phyloP scores from a whole-genome alignment of 1,140 invertebrate species.

The Drosophila miranda region DNA sequence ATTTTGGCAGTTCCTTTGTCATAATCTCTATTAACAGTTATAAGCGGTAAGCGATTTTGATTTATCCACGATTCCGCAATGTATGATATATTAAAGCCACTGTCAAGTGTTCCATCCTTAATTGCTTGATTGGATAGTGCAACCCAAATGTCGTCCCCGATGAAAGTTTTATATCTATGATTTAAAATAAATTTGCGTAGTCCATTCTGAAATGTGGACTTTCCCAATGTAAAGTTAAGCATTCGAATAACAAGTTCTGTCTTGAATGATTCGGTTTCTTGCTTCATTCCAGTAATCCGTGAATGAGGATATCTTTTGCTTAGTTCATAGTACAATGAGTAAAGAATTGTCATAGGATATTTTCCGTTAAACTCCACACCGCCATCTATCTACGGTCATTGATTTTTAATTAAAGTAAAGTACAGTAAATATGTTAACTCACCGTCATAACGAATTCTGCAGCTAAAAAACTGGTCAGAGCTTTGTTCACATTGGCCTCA shows the following conservation, averaged over 20 bases:
- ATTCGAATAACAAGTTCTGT: slow-evolving; percentile 96
- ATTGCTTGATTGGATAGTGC: slow-evolving; percentile 87
- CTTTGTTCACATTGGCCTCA: slow-evolving; percentile 88
- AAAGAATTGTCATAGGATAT: slow-evolving; percentile 89
- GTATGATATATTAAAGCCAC: slow-evolving; percentile 85
- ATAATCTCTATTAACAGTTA: slow-evolving; percentile 89
- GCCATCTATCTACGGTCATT: slow-evolving; percentile 84
- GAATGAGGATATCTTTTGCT: slow-evolving; percentile 88
- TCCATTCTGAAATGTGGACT: slow-evolving; percentile 89
- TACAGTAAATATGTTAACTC: slow-evolving; percentile 33
- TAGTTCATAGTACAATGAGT: slow-evolving; percentile 89
- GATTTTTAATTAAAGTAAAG: not conserved
- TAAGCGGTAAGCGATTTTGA: slow-evolving; percentile 90
- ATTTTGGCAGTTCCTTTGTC: slow-evolving; percentile 85
- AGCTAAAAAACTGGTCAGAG: slow-evolving; percentile 88
- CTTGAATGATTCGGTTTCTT: slow-evolving; percentile 87
- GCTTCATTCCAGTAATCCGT: slow-evolving; percentile 88
- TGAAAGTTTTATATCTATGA: slow-evolving; percentile 89
- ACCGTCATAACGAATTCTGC: slow-evolving; percentile 86
- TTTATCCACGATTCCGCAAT: slow-evolving; percentile 92
- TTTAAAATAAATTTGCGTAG: slow-evolving; percentile 88
- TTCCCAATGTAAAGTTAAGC: slow-evolving; percentile 94
- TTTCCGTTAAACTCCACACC: slow-evolving; percentile 88
- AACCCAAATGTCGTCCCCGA: slow-evolving; percentile 91
- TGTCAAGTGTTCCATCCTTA: slow-evolving; percentile 84